phyloP scores from a whole-genome alignment of 2,113 vertebrate species.

The Osmerus mordax region DNA sequence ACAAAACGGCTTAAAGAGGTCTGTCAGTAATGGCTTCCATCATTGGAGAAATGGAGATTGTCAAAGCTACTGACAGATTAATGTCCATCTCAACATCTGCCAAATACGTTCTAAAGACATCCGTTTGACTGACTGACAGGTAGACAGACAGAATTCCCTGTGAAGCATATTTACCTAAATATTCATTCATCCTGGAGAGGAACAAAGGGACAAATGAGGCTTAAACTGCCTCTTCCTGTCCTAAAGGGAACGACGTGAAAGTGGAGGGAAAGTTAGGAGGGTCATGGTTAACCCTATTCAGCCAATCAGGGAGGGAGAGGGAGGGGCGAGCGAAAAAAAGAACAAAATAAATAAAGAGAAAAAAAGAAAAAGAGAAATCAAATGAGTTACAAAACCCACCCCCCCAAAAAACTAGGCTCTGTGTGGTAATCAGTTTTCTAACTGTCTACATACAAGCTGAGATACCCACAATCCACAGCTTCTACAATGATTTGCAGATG shows the following conservation, averaged over 20 bases:
- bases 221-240: slow-evolving; percentile 55
- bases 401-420: neutral
- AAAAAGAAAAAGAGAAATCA: neutral
- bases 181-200: slow-evolving; percentile 22
- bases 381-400: too few species aligned
- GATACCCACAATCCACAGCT: neutral
- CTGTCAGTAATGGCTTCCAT: neutral
- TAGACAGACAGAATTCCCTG: neutral
- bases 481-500: neutral
- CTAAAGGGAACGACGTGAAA: slow-evolving; percentile 42
- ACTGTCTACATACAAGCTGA: neutral
- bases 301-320: neutral
- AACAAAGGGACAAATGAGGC: slow-evolving; percentile 51
- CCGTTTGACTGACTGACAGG: slow-evolving; percentile 37
- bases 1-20: neutral
- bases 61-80: slow-evolving; percentile 9
- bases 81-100: slow-evolving; percentile 11
- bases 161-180: slow-evolving; percentile 17
- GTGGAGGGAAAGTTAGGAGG: slow-evolving; percentile 23
- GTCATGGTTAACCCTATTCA: slow-evolving; percentile 9
- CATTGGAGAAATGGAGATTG: too few species aligned
- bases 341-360: neutral
- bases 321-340: neutral
- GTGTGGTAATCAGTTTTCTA: neutral
- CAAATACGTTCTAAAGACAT: slow-evolving; percentile 55